A percentile compares a stretch with the other conserved stretches of the same genome.
These are phyloP conservation scores for Henricia sp. DNA, from an alignment of 53 echinoderm and acorn worm genomes.

Conservation along the genomic window DNA sequence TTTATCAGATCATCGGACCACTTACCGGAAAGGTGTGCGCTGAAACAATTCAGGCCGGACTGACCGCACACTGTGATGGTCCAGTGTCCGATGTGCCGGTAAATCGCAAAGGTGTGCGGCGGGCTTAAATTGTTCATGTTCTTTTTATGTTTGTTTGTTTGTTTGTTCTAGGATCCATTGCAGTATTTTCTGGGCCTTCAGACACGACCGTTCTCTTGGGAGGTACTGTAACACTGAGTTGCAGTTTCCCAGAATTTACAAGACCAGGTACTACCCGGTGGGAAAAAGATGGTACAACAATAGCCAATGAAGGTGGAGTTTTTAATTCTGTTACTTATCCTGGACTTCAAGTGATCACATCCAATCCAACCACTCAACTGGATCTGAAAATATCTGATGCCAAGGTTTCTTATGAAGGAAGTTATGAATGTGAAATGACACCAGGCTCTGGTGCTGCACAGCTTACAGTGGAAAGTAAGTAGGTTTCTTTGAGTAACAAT, in stretches of 20 bases:
- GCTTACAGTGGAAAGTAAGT: too few species aligned
- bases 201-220: slow-evolving; percentile 11
- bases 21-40: too few species aligned
- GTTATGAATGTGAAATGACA: background rate
- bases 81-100: too few species aligned
- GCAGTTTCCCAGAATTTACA: background rate
- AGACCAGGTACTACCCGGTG: background rate
- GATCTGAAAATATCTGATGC: background rate
- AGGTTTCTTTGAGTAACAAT: too few species aligned
- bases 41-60: too few species aligned
- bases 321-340: background rate
- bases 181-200: background rate
- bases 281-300: background rate
- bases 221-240: background rate
- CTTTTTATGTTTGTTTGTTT: background rate
- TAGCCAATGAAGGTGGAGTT: background rate
- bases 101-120: too few species aligned
- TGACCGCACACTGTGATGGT: too few species aligned
- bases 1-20: too few species aligned
- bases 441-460: too few species aligned
- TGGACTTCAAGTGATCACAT: background rate
- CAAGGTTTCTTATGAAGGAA: slow-evolving; percentile 31
- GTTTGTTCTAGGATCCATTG: background rate
- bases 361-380: background rate
- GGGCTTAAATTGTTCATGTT: too few species aligned